Percentiles rank a stretch among this genome's conserved stretches.
These are phyloP conservation scores for Podotricha telesiphe DNA, from an alignment of 2,888 invertebrate genomes.

Conservation along the genomic window DNA sequence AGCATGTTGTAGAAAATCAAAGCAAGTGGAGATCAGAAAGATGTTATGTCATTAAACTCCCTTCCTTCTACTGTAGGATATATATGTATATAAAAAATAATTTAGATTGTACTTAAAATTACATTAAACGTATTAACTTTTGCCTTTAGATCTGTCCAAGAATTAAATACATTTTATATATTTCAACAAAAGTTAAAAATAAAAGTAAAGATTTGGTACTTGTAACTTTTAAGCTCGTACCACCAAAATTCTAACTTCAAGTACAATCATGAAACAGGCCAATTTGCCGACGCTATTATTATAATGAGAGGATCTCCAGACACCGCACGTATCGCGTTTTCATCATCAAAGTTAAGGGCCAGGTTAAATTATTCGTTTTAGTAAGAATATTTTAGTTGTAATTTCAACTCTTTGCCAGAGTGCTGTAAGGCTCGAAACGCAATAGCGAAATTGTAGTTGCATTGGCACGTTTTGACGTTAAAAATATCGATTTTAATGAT, in stretches of 20 bases:
- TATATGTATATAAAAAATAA: too few species aligned
- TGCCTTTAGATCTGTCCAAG: too few species aligned
- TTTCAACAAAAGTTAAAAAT: background rate
- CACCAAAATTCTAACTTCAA: slow-evolving; percentile 24
- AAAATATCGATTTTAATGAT: slow-evolving; percentile 56
- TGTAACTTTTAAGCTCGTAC: background rate
- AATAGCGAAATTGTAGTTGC: slow-evolving; percentile 1
- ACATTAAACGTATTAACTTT: too few species aligned
- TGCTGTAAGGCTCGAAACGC: slow-evolving; percentile 19
- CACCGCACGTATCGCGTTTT: slow-evolving; percentile 63
- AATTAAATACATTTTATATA: too few species aligned
- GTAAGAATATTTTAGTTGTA: background rate
- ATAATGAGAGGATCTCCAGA: slow-evolving; percentile 64
- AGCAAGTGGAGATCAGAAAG: too few species aligned
- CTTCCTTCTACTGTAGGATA: too few species aligned
- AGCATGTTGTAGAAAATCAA: too few species aligned
- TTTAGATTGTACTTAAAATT: too few species aligned
- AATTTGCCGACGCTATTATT: slow-evolving; percentile 67
- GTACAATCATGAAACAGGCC: slow-evolving; percentile 56
- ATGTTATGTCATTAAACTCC: too few species aligned
- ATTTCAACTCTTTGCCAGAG: background rate
- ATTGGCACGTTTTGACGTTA: slow-evolving; percentile 48
- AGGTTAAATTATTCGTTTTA: slow-evolving; percentile 34
- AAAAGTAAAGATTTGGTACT: background rate
- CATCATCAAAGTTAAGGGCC: slow-evolving; percentile 58